These are phyloP conservation scores for Enteromius unitaeniatus DNA, from an alignment of 2,797 vertebrate species.

Conservation along the genomic window DNA sequence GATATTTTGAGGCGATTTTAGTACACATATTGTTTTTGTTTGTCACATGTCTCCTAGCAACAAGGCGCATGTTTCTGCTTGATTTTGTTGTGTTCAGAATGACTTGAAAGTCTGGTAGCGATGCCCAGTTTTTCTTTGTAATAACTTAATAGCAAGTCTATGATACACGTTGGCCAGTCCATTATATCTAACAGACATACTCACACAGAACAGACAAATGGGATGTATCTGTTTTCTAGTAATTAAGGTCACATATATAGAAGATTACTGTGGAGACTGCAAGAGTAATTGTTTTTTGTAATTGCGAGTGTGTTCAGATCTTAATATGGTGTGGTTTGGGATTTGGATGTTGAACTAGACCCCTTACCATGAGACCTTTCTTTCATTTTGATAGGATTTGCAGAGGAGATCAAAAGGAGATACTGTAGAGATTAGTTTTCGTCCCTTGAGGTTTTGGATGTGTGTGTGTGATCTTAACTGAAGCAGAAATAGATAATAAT, in stretches of 20 bases:
- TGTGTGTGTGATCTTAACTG: background rate
- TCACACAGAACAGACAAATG: background rate
- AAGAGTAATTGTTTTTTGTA: background rate
- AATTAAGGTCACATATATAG: background rate
- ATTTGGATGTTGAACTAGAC: background rate
- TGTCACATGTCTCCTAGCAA: background rate
- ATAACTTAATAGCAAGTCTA: background rate
- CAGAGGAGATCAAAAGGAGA: conserved; percentile 16
- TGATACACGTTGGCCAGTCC: background rate
- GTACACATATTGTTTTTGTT: background rate
- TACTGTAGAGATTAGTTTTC: conserved; percentile 2
- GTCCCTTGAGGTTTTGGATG: background rate
- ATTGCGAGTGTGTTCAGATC: background rate
- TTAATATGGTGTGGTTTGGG: conserved; percentile 17
- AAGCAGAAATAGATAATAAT: background rate
- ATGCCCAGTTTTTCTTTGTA: background rate
- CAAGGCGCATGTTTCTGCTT: background rate
- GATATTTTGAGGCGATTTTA: background rate
- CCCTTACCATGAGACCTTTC: conserved; percentile 7
- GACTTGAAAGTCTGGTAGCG: background rate
- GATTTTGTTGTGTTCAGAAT: background rate
- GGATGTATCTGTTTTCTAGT: background rate
- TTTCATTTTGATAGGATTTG: conserved; percentile 30
- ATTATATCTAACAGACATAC: background rate
- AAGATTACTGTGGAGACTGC: background rate